phyloP scores from a whole-genome alignment of 2,888 invertebrate species.

The Caenorhabditis sulstoni region DNA sequence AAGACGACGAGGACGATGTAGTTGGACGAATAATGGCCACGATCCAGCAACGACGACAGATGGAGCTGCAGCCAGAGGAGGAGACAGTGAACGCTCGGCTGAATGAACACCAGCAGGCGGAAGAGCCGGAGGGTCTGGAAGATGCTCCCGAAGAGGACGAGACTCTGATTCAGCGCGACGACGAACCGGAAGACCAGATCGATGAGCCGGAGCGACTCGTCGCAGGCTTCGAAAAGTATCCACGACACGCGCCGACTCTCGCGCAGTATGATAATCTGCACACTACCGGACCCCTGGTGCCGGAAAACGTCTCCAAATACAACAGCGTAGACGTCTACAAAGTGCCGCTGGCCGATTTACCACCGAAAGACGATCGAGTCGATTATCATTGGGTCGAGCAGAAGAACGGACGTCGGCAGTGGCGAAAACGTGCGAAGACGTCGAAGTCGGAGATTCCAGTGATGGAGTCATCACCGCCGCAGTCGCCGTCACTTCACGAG shows the following conservation, averaged over 20 bases:
- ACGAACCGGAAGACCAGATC: not conserved
- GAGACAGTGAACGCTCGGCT: too few species aligned
- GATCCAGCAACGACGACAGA: not conserved
- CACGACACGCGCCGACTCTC: too few species aligned
- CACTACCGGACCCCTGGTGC: constrained; percentile 1
- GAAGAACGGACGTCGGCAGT: not conserved
- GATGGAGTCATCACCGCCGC: too few species aligned
- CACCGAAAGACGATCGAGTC: constrained; percentile 12
- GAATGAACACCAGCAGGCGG: too few species aligned
- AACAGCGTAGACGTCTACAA: not conserved
- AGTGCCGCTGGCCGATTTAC: not conserved
- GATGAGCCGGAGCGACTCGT: too few species aligned
- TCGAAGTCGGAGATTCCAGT: too few species aligned
- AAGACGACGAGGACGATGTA: constrained; percentile 6
- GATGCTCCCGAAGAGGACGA: too few species aligned
- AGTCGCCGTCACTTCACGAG: too few species aligned
- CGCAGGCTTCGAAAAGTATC: too few species aligned
- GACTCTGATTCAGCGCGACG: too few species aligned
- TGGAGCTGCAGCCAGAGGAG: not conserved
- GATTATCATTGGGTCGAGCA: not conserved
- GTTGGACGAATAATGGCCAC: constrained; percentile 10
- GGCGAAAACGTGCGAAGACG: not conserved
- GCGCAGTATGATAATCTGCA: not conserved
- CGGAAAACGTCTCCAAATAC: not conserved
- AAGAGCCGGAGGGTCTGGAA: too few species aligned